Base-by-base conservation (phyloP, 2,888 invertebrate species). In the Agapetus fuscipes region DNA sequence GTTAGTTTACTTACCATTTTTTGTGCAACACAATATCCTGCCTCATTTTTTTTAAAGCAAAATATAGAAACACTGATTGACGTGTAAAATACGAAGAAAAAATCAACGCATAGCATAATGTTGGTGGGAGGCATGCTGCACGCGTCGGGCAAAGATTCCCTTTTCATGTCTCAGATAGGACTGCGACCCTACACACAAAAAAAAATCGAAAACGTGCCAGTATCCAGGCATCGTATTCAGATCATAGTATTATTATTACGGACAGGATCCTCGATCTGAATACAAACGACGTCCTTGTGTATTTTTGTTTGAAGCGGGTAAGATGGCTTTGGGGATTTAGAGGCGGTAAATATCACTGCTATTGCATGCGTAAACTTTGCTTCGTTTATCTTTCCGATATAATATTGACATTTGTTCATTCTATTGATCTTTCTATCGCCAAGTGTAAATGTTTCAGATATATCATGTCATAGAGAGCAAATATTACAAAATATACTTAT, bases 231-330 rank as follows among this genome's bases (percentile, higher is more conserved):
- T 20, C 20, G 20, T 20, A 20, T 20, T 20, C 20, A 20, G 5
- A 20, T 20, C 20, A 9, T 20, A 20, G 4, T 20, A 20, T 20
- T 6, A 20, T 20, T 20, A 20, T 20, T 6, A 6, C 20, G 20
- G 20, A 9, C 20, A n/a, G n/a, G n/a, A 9, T 20, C 9, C 9
- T 20, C 20, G 9, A 6, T 24, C 24, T 10, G 32, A 32, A 32
- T 32, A 32, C 20, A 17, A 32, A 32, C 20, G 32, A 32, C n/a
- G 24, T 20, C 20, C 24, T 32, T 20, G 32, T 6, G 5, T 20
- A 4, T 20, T 9, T 20, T 20, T 4, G 20, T 20, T 20, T 20
- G 20, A 20, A 20, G 20, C 20, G 5, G 20, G 20, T 20, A 4
- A 9, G 20, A 4, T 20, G 20, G 20, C 20, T 20, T 20, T 20